Evolutionary conservation across 2,888 invertebrate species (phyloP), one percentile per base, ranked within the genome.

Genomic region (Acrobasis consociella): DNA sequence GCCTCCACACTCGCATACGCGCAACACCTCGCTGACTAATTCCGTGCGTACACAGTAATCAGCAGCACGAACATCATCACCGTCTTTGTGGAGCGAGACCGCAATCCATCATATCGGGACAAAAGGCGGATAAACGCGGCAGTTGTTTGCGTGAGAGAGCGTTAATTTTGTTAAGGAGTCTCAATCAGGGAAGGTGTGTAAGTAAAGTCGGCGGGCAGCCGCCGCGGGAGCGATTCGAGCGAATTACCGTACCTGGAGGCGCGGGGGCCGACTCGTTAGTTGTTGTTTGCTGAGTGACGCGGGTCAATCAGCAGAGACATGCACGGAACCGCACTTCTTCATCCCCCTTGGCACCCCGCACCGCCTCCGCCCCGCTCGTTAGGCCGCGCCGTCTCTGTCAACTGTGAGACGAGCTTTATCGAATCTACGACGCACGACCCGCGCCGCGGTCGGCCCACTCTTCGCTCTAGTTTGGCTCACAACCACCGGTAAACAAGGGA

Each of bases 221-320:
- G 85, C 81, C 85, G 86, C 85, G 87, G 86, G 86, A 87, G 83
- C 82, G 87, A 86, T 86, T 85, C 85, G 82, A 83, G 86, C 84
- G 85, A 85, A 87, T 87, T 83, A 76, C 76, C 82, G 85, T 86
- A 90, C 88, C 89, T 88, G 89, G 85, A 87, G 89, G 91, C 85
- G 89, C 85, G 87, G 87, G 84, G 87, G 85, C 83, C 85, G 85
- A 88, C 91, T 92, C 91, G 91, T 92, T 92, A 91, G 91, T 92
- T 91, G 91, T 91, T 92, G 91, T 92, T 92, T 92, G 91, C 90
- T 85, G 86, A 92, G 92, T 91, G 91, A 91, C 91, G 91, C 91
- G 91, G 92, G 92, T 92, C 92, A 92, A 92, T 92, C 92, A 92
- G 91, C 90, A 91, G 91, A 89, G 91, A 88, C 91, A 92, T 91